These are phyloP conservation scores for Phymatocera aterrima DNA, from an alignment of 2,888 invertebrate genomes.

Conservation along the genomic window DNA sequence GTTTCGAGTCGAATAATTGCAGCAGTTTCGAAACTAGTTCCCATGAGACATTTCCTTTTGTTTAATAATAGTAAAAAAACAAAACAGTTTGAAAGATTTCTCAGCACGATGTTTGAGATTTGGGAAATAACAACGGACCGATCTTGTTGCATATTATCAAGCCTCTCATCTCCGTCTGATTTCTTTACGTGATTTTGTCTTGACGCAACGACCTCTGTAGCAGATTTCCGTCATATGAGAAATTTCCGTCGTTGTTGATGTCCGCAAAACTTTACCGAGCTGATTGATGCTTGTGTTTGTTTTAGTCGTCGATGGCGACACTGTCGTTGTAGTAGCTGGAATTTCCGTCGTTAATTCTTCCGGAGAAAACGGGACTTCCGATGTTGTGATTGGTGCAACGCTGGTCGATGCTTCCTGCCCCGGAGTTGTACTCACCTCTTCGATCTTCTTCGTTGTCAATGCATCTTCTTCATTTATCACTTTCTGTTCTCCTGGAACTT, in stretches of 20 bases:
- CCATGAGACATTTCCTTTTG: neutral
- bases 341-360: constrained; percentile 46
- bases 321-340: constrained; percentile 48
- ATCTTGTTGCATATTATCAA: neutral
- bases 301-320: constrained; percentile 46
- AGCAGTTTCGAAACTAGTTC: constrained; percentile 3
- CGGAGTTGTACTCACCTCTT: constrained; percentile 46
- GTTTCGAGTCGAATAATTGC: neutral
- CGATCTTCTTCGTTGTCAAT: constrained; percentile 58
- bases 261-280: constrained; percentile 79
- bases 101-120: neutral
- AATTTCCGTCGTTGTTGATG: constrained; percentile 88
- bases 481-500: constrained; percentile 26
- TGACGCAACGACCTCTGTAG: constrained; percentile 90
- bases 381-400: constrained; percentile 49
- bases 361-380: constrained; percentile 46
- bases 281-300: constrained; percentile 47
- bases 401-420: constrained; percentile 27
- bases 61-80: neutral
- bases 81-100: neutral
- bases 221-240: constrained; percentile 94
- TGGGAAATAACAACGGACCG: too few relatives aligned
- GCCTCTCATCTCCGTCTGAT: constrained; percentile 45
- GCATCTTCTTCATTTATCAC: constrained; percentile 23
- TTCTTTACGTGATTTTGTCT: constrained; percentile 74